phyloP scores from a whole-genome alignment of 2,797 vertebrate genomes.

The Amazona ochrocephala region DNA sequence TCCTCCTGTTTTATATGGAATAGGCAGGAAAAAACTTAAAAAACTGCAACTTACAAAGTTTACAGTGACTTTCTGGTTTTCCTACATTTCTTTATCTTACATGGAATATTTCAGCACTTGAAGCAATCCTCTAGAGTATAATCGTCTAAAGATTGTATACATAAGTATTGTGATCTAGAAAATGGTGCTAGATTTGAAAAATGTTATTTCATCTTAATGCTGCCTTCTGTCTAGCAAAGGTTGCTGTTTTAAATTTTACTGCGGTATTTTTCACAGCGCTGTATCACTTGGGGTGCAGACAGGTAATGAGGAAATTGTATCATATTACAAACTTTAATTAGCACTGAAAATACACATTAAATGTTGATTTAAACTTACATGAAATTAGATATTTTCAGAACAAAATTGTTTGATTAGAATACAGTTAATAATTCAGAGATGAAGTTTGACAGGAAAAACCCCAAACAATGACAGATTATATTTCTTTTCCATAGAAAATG shows the following conservation, averaged over 20 bases:
- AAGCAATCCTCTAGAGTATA: neutral
- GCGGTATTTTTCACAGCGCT: neutral
- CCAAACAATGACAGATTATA: neutral
- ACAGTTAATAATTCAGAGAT: neutral
- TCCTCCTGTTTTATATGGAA: neutral
- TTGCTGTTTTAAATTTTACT: neutral
- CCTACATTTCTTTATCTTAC: neutral
- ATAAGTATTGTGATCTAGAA: neutral
- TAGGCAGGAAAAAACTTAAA: neutral
- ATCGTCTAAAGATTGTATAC: neutral
- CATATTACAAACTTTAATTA: neutral
- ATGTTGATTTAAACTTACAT: neutral
- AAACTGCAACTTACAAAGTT: neutral
- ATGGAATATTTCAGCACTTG: neutral
- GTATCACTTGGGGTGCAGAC: neutral
- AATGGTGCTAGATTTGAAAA: neutral
- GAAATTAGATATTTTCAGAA: neutral
- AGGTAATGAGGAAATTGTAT: neutral
- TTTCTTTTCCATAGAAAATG: neutral
- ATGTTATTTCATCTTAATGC: neutral
- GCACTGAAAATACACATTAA: neutral
- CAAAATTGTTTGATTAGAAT: neutral
- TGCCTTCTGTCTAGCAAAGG: neutral
- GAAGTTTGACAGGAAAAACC: neutral
- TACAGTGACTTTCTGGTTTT: neutral